Evolutionary conservation across 2,797 vertebrate genomes (phyloP).

Genomic region (Lacerta agilis): DNA sequence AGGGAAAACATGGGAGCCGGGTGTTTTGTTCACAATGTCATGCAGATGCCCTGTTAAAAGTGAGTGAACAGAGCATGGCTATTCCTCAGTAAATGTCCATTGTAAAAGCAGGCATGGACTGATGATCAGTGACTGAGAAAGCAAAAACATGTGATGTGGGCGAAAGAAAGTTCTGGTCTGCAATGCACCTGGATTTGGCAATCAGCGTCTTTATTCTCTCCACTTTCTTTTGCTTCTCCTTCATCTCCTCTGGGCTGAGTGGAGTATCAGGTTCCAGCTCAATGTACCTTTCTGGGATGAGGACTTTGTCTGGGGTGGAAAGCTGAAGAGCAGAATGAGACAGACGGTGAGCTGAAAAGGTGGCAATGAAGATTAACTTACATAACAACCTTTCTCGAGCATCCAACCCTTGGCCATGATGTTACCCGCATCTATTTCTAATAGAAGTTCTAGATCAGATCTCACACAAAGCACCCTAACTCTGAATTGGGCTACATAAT

Average conservation of each 20-base stretch:
- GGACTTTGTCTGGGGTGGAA: slow-evolving; percentile 87
- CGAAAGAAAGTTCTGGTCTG: neutral
- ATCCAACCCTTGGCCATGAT: neutral
- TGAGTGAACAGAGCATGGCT: too few species aligned
- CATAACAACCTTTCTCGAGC: neutral
- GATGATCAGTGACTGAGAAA: neutral
- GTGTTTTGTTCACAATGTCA: too few species aligned
- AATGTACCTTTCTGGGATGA: slow-evolving; percentile 90
- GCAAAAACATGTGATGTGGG: neutral
- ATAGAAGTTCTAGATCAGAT: neutral
- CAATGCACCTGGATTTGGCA: slow-evolving; percentile 92
- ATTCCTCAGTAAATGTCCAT: too few species aligned
- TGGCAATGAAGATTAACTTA: neutral
- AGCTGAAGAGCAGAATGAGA: slow-evolving; percentile 73
- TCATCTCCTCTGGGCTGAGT: slow-evolving; percentile 92
- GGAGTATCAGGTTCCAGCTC: slow-evolving; percentile 85
- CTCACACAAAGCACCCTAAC: neutral
- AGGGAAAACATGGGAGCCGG: too few species aligned
- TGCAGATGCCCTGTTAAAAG: too few species aligned
- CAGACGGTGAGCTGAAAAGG: neutral
- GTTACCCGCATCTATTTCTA: neutral
- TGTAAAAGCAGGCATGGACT: neutral
- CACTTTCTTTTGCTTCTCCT: slow-evolving; percentile 95
- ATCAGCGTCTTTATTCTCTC: slow-evolving; percentile 96
- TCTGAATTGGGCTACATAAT: neutral